phyloP scores from a whole-genome alignment of 2,888 invertebrate species.

The Phoenoteleia sp. region DNA sequence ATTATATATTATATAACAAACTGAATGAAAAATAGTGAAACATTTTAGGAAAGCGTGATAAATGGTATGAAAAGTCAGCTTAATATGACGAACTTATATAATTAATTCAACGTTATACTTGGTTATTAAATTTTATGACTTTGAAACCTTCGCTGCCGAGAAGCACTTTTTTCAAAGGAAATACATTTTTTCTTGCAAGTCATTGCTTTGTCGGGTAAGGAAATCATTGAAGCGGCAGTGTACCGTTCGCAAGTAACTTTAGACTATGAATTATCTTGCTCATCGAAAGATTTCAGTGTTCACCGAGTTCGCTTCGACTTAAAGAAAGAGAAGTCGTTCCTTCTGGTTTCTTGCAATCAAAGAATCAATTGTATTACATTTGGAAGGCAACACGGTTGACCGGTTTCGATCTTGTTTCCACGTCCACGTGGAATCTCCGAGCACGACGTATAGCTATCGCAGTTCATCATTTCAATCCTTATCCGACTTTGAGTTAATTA shows the following conservation, averaged over 20 bases:
- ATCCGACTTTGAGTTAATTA: constrained; percentile 47
- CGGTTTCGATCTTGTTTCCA: constrained; percentile 61
- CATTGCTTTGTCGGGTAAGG: constrained; percentile 27
- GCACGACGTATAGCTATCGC: not conserved
- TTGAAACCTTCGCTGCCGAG: not conserved
- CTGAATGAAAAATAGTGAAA: no score
- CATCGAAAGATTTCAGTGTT: constrained; percentile 53
- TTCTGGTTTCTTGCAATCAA: constrained; percentile 41
- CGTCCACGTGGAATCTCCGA: constrained; percentile 28
- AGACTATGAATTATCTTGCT: constrained; percentile 53
- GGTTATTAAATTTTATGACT: not conserved
- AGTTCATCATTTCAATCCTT: constrained; percentile 44
- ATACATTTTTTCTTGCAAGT: constrained; percentile 32
- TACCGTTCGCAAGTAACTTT: constrained; percentile 29
- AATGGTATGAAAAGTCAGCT: no score
- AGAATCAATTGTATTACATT: constrained; percentile 59
- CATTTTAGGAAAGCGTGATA: no score
- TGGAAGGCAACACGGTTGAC: constrained; percentile 47
- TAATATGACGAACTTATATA: not conserved
- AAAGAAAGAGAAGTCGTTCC: constrained; percentile 50
- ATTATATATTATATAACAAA: no score
- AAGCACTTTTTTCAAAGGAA: constrained; percentile 8
- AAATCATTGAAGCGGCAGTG: constrained; percentile 42
- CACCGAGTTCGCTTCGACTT: constrained; percentile 27
- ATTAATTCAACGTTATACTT: not conserved